Conservation (phyloP, 2,113 vertebrate genomes). For the Syngnathus scovelli region DNA sequence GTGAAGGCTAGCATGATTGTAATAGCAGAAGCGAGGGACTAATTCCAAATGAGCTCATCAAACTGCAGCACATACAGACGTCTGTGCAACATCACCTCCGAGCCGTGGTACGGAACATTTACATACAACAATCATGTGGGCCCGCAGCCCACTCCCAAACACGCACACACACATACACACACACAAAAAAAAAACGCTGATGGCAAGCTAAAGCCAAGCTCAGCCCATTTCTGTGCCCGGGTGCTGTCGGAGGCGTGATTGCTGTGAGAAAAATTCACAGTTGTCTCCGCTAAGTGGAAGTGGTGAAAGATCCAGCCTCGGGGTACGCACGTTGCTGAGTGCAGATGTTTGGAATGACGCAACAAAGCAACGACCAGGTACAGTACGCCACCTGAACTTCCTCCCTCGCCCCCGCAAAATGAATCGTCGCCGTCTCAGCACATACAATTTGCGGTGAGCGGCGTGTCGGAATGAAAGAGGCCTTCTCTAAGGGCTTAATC, state of each 20-base stretch:
- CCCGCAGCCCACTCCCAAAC: slow-evolving; percentile 46
- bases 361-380: slow-evolving; percentile 63
- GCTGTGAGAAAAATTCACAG: slow-evolving; percentile 58
- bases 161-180: slow-evolving; percentile 39
- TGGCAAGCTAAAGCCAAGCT: slow-evolving; percentile 53
- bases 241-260: slow-evolving; percentile 34
- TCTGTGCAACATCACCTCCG: slow-evolving; percentile 57
- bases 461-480: slow-evolving; percentile 65
- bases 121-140: slow-evolving; percentile 66
- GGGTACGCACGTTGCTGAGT: slow-evolving; percentile 21
- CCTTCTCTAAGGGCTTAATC: slow-evolving; percentile 71
- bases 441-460: slow-evolving; percentile 28
- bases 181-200: slow-evolving; percentile 27
- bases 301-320: slow-evolving; percentile 49
- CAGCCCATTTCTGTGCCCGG: slow-evolving; percentile 29
- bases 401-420: slow-evolving; percentile 21
- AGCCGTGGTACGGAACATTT: slow-evolving; percentile 41
- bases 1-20: too few species aligned
- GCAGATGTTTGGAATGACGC: slow-evolving; percentile 57
- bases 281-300: slow-evolving; percentile 34
- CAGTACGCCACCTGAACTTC: slow-evolving; percentile 53
- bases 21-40: too few species aligned
- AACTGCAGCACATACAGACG: slow-evolving; percentile 27
- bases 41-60: slow-evolving; percentile 53
- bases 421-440: slow-evolving; percentile 19